These are phyloP conservation scores for Macquaria australasica DNA, from an alignment of 2,113 vertebrate species.

Conservation along the genomic window DNA sequence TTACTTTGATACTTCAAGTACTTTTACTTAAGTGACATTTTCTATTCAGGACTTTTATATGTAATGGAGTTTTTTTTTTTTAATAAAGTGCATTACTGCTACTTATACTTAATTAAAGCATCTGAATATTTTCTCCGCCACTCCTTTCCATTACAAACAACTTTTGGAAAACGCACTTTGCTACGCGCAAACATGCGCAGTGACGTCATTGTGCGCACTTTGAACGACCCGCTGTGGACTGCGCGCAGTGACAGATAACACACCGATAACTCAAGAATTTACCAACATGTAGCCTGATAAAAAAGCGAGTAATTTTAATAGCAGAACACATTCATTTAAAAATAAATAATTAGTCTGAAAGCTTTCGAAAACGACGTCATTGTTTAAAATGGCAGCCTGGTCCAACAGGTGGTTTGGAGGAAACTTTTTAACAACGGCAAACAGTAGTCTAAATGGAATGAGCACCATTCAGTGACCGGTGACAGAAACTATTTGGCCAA, in stretches of 20 bases:
- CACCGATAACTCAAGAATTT: not conserved
- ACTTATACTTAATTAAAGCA: not conserved
- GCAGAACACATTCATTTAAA: not conserved
- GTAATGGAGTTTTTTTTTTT: too few relatives aligned
- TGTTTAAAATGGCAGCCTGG: not conserved
- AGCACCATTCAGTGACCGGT: not conserved
- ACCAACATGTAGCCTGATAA: not conserved
- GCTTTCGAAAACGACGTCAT: slow-evolving; percentile 5
- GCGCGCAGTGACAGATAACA: not conserved
- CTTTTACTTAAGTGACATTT: not conserved
- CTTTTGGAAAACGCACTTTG: not conserved
- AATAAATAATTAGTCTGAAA: not conserved
- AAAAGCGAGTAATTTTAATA: accelerated
- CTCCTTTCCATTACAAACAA: too few relatives aligned
- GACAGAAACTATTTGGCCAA: slow-evolving; percentile 33
- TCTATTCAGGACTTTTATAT: too few relatives aligned
- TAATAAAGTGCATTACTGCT: too few relatives aligned
- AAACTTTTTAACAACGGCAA: slow-evolving; percentile 42
- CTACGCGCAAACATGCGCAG: not conserved
- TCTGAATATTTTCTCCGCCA: not conserved
- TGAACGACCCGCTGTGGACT: not conserved
- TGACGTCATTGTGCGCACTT: slow-evolving; percentile 48
- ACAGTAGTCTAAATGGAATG: not conserved
- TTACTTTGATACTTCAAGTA: not conserved
- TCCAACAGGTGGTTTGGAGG: slow-evolving; percentile 63